Evolutionary conservation across 2,113 vertebrate species (phyloP), one percentile per base, ranked within the genome.

Genomic region (Barbus barbus): DNA sequence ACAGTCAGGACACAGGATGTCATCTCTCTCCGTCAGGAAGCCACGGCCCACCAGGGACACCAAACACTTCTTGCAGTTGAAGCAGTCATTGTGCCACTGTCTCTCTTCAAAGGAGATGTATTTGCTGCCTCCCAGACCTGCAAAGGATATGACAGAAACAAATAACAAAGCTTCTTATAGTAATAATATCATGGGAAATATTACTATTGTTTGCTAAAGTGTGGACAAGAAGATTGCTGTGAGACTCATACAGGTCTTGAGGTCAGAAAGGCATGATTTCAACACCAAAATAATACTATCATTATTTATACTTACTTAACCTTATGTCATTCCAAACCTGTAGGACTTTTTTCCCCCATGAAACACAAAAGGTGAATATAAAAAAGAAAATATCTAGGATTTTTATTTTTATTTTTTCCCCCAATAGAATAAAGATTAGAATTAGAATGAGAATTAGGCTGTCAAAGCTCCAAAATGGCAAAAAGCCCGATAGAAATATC

Each of bases 81-180:
- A 99, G 91, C 98, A 99, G 91, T 99, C 97, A 0, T 98, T 98
- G 86, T 99, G 98, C 98, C 98, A 99, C 88, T 99, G 97, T 38
- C 97, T 95, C 87, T 99, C 97, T 90, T 99, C 97, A 3, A 98
- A 98, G 76, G 97, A 99, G 92, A 99, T 98, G 92, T 98, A 98
- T 93, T 98, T 98, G 74, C 96, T 97, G 82, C 97, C 97, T 33
- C 97, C 97, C 0, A 98, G 93, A 44, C 98, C 98, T 99, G 81
- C 3, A 48, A 60, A 38, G 22, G 20, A 38, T 12, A 13, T n/a
- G 20, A 38, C 9, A 44, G 77, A 3, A 72, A 44, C 11, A 16
- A 44, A 46, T 44, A 46, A 14, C 1, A 44, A 41, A 41, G 22
- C 13, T 2, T 18, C 31, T 38, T 20, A 60, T 24, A 22, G 28